Percentiles rank a stretch among this genome's conserved stretches.
phyloP scores from a whole-genome alignment of 2,113 vertebrate genomes.

The Salvelinus alpinus region DNA sequence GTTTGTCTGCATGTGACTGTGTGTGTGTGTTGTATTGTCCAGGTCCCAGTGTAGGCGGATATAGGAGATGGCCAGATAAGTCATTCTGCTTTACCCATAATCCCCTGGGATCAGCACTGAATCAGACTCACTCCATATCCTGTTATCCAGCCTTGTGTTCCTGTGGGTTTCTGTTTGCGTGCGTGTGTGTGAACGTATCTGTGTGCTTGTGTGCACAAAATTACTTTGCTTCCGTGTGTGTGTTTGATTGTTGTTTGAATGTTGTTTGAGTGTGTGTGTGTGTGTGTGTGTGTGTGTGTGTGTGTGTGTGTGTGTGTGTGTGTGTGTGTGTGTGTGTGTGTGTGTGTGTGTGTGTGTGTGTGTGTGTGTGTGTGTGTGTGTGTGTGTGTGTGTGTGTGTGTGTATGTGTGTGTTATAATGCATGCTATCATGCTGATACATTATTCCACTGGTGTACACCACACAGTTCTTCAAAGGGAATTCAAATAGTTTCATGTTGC shows the following conservation, averaged over 20 bases:
- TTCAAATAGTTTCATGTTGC: conserved; percentile 35
- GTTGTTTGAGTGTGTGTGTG: conserved; percentile 12
- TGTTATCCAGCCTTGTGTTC: conserved; percentile 35
- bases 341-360: not conserved
- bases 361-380: not conserved
- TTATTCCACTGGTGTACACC: conserved; percentile 35
- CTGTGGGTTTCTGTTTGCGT: conserved; percentile 18
- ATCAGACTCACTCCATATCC: conserved; percentile 59
- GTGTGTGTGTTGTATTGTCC: conserved; percentile 30
- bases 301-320: not conserved
- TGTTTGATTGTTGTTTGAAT: not conserved
- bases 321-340: not conserved
- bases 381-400: conserved; percentile 1
- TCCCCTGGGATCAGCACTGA: conserved; percentile 59
- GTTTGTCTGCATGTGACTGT: conserved; percentile 12
- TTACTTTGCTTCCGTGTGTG: not conserved
- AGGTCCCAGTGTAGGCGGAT: conserved; percentile 39
- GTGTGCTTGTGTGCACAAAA: not conserved
- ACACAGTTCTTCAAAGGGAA: conserved; percentile 24
- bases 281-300: conserved; percentile 11
- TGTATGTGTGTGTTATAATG: conserved; percentile 1
- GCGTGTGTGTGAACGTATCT: not conserved
- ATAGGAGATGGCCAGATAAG: conserved; percentile 55
- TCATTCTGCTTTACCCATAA: conserved; percentile 60
- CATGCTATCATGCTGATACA: conserved; percentile 48